phyloP scores from a whole-genome alignment of 2,888 invertebrate genomes.

The Coleophora deauratella region DNA sequence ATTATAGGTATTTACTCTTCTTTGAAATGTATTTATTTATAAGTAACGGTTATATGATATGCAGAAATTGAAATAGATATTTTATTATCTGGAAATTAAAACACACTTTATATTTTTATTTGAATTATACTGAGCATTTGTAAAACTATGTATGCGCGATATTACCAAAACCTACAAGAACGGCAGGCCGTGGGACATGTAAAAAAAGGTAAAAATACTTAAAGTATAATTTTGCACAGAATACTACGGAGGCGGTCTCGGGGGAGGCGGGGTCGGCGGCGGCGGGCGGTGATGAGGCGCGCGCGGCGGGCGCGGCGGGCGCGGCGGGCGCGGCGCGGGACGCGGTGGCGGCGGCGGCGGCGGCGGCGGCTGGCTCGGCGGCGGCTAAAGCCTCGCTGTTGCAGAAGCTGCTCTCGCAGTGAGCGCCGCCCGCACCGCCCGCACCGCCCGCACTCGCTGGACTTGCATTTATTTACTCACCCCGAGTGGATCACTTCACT shows the following conservation, averaged over 20 bases:
- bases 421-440: slow-evolving; percentile 35
- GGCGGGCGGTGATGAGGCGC: slow-evolving; percentile 38
- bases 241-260: slow-evolving; percentile 70
- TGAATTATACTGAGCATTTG: no score
- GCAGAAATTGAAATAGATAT: no score
- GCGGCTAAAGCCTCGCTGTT: slow-evolving; percentile 83
- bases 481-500: slow-evolving; percentile 26
- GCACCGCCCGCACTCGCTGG: slow-evolving; percentile 22
- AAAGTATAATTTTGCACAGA: slow-evolving; percentile 33
- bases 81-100: no score
- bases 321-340: slow-evolving; percentile 19
- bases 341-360: slow-evolving; percentile 24
- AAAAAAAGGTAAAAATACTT: no score
- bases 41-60: no score
- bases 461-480: slow-evolving; percentile 57
- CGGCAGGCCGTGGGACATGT: no score
- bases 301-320: slow-evolving; percentile 24
- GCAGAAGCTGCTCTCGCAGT: slow-evolving; percentile 90
- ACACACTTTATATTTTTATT: no score
- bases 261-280: slow-evolving; percentile 45
- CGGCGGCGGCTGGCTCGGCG: slow-evolving; percentile 22
- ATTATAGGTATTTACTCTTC: no score
- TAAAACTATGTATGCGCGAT: no score
- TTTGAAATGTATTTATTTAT: no score
- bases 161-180: no score